These are phyloP conservation scores for Drosophila dunni DNA, from an alignment of 1,140 invertebrate species.

Conservation along the genomic window DNA sequence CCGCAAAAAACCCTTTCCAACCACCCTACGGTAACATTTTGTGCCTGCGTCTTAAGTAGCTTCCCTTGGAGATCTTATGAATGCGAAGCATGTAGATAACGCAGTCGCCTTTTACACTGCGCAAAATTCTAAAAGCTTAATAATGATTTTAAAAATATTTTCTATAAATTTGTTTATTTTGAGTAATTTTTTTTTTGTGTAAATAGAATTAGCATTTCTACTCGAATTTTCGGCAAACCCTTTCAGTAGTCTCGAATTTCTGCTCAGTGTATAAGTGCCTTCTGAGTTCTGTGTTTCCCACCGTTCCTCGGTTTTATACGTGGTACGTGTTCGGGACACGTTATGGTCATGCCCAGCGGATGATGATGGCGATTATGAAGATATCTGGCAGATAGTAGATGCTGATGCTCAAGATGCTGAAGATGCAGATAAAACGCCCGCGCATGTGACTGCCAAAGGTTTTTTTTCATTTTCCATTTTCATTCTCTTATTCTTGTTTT, in stretches of 20 bases:
- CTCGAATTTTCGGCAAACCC: no score
- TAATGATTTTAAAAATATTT: no score
- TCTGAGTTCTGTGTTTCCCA: no score
- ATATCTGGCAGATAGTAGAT: slow-evolving; percentile 35
- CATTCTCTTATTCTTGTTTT: no score
- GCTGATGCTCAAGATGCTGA: slow-evolving; percentile 13
- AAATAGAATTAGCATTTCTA: no score
- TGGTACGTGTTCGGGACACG: slow-evolving; percentile 72
- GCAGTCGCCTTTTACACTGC: slow-evolving; percentile 27
- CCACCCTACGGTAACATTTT: neutral
- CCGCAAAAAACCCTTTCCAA: neutral
- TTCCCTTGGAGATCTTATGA: slow-evolving; percentile 75
- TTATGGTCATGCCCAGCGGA: slow-evolving; percentile 59
- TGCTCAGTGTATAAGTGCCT: no score
- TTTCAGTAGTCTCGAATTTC: no score
- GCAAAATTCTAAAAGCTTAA: no score
- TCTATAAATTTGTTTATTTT: no score
- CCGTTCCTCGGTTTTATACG: slow-evolving; percentile 36
- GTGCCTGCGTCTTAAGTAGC: slow-evolving; percentile 67
- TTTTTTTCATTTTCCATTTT: slow-evolving; percentile 2
- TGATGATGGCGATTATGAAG: slow-evolving; percentile 77
- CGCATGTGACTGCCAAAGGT: slow-evolving; percentile 32
- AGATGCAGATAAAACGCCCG: slow-evolving; percentile 59
- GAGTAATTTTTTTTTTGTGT: no score
- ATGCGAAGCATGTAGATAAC: slow-evolving; percentile 78